Conservation (phyloP, 2,888 invertebrate species). For the Imbricaverruca yamaguchii region DNA sequence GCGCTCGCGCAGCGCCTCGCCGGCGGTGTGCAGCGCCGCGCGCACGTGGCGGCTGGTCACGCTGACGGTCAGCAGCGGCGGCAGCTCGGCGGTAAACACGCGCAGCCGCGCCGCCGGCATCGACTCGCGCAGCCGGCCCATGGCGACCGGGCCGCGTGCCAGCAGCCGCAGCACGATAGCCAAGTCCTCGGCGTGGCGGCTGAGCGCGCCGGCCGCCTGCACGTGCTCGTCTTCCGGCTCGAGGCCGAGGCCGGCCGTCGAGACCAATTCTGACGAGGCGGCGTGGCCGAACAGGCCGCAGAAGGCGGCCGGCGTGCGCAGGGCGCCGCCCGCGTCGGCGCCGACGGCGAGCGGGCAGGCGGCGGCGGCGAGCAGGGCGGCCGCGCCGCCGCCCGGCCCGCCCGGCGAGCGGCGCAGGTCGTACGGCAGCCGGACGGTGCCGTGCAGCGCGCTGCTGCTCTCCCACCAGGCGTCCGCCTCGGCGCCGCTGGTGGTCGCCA, state of each 20-base stretch:
- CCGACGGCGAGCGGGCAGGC: constrained; percentile 45
- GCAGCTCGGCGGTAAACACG: background rate
- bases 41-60: background rate
- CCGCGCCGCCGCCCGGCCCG: constrained; percentile 45
- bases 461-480: constrained; percentile 48
- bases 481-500: constrained; percentile 42
- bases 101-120: no score
- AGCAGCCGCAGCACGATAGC: background rate
- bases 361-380: constrained; percentile 42
- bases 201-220: background rate
- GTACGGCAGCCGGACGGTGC: constrained; percentile 46
- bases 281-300: constrained; percentile 50
- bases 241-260: background rate
- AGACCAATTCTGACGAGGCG: constrained; percentile 38
- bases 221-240: background rate
- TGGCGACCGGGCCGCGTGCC: no score
- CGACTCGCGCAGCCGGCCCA: no score
- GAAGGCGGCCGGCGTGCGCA: constrained; percentile 48
- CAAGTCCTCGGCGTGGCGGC: background rate
- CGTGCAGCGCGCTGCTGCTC: constrained; percentile 46
- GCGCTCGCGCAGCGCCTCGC: no score
- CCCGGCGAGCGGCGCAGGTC: constrained; percentile 45
- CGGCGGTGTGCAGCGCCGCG: no score
- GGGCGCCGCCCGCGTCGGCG: constrained; percentile 49
- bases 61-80: background rate